Evolutionary conservation across 2,113 vertebrate species (phyloP).

Genomic region (Rhinoderma darwinii): DNA sequence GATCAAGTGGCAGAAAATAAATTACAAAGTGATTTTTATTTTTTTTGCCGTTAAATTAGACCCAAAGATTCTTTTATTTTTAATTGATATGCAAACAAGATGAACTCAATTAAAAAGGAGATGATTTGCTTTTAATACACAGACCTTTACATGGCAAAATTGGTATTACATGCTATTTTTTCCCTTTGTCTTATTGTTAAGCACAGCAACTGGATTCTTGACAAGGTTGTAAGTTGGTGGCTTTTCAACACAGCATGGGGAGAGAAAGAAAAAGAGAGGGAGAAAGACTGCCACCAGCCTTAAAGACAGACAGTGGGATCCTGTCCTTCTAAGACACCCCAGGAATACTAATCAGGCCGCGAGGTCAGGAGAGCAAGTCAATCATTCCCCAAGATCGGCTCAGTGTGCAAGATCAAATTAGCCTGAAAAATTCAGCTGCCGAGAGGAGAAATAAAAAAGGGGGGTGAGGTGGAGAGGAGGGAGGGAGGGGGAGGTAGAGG

Average conservation of each 20-base stretch:
- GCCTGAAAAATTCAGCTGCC: conserved; percentile 93
- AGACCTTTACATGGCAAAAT: conserved; percentile 85
- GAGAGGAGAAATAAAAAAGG: conserved; percentile 74
- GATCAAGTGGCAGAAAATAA: conserved; percentile 9
- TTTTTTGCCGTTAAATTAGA: conserved; percentile 9
- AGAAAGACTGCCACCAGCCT: conserved; percentile 83
- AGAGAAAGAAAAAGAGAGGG: conserved; percentile 65
- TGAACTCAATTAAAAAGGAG: conserved; percentile 83
- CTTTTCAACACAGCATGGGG: conserved; percentile 76
- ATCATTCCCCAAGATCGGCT: conserved; percentile 93
- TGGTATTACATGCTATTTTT: conserved; percentile 80
- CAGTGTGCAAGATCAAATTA: conserved; percentile 94
- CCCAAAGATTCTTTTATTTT: conserved; percentile 62
- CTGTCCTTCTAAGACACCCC: conserved; percentile 84
- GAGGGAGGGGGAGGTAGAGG: conserved; percentile 68
- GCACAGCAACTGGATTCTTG: conserved; percentile 79
- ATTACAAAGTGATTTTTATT: conserved; percentile 28
- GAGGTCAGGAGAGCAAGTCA: conserved; percentile 99
- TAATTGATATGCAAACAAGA: conserved; percentile 85
- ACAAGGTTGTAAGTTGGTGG: conserved; percentile 86
- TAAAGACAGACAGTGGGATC: conserved; percentile 97
- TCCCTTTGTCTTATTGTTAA: conserved; percentile 74
- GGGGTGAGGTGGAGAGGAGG: conserved; percentile 36
- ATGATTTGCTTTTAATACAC: conserved; percentile 78
- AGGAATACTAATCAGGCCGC: conserved; percentile 98